Evolutionary conservation across 2,797 vertebrate species (phyloP), one percentile per base, ranked within the genome.

Genomic region (Macroramphosus scolopax): DNA sequence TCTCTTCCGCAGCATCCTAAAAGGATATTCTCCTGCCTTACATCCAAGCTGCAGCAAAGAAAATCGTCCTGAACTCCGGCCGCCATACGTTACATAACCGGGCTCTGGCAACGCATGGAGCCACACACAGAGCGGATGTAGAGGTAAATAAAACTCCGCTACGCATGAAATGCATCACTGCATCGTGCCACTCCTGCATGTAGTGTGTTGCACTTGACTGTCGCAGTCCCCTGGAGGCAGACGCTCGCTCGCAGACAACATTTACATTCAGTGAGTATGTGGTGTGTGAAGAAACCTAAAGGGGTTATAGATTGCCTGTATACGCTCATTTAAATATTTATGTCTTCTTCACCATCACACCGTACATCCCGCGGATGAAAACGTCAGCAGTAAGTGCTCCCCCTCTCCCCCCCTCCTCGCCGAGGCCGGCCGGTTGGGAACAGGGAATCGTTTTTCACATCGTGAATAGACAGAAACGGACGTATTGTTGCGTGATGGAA

Each of bases 71-170:
- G 35, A 52, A 56, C 40, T 53, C 5, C 12, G 14, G 40, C 47
- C 10, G 1, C 18, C 6, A 16, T 16, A 32, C 1, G 6, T 72
- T 74, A 63, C 33, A 37, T 50, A 75, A 77, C 17, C 10, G 0
- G 10, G 31, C 48, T 43, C 18, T 6, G 38, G 44, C 17, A 53
- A 63, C 42, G 45, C 50, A 50, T 11, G 40, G 15, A 57, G 18
- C 12, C 17, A 3, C 16, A 34, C 29, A 38, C 17, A 31, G 17
- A 59, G 31, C 47, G 30, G 42, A 48, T 63, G 37, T 10, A 39
- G 34, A 64, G 35, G 29, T 56, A 81, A 74, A 67, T 42, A 49
- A 40, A 63, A 64, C 55, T 63, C 68, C 20, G 6, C 72, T 61
- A 70, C 71, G 61, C 46, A 26, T 33, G 13, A 49, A 59, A 68